Evolutionary conservation across 2,797 vertebrate genomes (phyloP), one percentile per base, ranked within the genome.

Genomic region (Mus minutoides): DNA sequence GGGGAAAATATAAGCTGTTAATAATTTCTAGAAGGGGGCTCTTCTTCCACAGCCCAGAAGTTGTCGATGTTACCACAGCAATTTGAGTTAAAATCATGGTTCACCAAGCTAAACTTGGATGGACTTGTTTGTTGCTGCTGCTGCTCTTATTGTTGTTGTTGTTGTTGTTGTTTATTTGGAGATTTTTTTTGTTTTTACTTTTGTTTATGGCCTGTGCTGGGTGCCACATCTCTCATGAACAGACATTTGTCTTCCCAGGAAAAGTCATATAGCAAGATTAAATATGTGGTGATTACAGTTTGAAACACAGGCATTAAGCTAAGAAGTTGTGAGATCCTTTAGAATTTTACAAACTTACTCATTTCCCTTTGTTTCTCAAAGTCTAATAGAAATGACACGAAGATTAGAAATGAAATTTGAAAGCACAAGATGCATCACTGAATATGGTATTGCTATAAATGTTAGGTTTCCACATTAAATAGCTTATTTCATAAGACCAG

Each of bases 381-480:
- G 85, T 0, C 0, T 91, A 90, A 93, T 95, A 79, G 79, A 96
- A 88, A 1, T 6, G 69, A 96, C 79, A 83, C 54, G 92, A 90
- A 91, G 73, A 88, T 93, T 97, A 76, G 97, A 96, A 97, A 64
- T 89, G 31, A 75, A 96, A 96, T 96, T 91, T 97, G 84, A 96
- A 97, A 98, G 94, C 92, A 89, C 91, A 84, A 86, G 80, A 93
- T 95, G 64, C 89, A 95, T 98, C 96, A 91, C 97, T 96, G 94
- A 64, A 77, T 60, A 91, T 80, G 67, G 31, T 82, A 82, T 43
- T 93, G 29, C 88, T 40, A 43, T 92, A 96, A 88, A 95, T 85
- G 5, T 40, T 69, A 84, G 88, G 96, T 84, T 98, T 16, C 43
- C 58, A 95, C 71, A 86, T 76, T 75, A 94, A 94, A n/a, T n/a